phyloP scores from a whole-genome alignment of 2,888 invertebrate species.

The Epinotia demarniana region DNA sequence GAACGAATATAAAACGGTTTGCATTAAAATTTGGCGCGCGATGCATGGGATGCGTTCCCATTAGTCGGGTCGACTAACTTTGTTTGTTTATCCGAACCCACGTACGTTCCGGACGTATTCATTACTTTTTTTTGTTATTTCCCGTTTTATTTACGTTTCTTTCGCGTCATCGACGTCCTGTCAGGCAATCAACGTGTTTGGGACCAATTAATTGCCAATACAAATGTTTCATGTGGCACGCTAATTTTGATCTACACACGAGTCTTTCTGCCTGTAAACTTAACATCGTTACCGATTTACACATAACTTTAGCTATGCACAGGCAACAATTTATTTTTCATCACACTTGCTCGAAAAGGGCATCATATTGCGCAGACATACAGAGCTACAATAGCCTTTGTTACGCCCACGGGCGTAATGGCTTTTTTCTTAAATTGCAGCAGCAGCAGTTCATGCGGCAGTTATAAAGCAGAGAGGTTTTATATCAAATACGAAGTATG shows the following conservation, averaged over 20 bases:
- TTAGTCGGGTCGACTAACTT: constrained; percentile 75
- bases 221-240: background rate
- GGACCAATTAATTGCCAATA: constrained; percentile 16
- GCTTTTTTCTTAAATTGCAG: too few relatives aligned
- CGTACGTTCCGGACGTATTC: constrained; percentile 64
- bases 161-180: constrained; percentile 55
- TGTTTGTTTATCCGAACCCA: constrained; percentile 69
- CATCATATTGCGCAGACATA: too few relatives aligned
- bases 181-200: constrained; percentile 36
- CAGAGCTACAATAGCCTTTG: too few relatives aligned
- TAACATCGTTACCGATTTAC: too few relatives aligned
- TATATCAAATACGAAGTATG: too few relatives aligned
- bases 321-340: too few relatives aligned
- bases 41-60: constrained; percentile 82
- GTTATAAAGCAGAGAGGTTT: too few relatives aligned
- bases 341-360: too few relatives aligned
- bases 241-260: background rate
- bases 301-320: too few relatives aligned
- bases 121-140: constrained; percentile 67
- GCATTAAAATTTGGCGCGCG: constrained; percentile 83
- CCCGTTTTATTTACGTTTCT: constrained; percentile 63
- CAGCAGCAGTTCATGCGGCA: too few relatives aligned
- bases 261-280: background rate
- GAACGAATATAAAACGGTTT: constrained; percentile 85
- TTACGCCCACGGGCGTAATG: too few relatives aligned